Evolutionary conservation across 2,113 vertebrate genomes (phyloP).

Genomic region (Falcunculus frontatus): DNA sequence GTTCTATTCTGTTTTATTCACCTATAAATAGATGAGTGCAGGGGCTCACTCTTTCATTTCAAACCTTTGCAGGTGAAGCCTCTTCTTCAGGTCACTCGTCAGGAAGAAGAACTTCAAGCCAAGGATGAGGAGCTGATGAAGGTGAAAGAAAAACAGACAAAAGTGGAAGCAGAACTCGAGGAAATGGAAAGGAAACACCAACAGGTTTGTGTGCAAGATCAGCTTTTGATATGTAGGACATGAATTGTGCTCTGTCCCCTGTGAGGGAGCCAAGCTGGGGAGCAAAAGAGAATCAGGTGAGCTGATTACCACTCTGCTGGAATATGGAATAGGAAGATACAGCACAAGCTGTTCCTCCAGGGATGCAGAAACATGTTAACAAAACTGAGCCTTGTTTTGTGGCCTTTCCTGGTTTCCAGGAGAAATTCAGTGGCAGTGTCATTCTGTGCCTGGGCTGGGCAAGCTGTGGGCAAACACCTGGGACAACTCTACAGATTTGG

Average conservation of each 20-base stretch:
- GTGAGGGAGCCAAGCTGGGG: neutral
- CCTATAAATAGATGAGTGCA: neutral
- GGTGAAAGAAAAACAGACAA: constrained; percentile 93
- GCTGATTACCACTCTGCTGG: neutral
- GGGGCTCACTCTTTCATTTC: neutral
- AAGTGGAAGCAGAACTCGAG: constrained; percentile 91
- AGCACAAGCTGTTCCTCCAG: neutral
- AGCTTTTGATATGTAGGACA: neutral
- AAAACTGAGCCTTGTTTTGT: neutral
- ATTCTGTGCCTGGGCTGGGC: neutral
- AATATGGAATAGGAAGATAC: neutral
- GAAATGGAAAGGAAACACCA: constrained; percentile 97
- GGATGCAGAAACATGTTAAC: neutral
- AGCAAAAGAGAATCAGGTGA: neutral
- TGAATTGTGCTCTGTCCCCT: neutral
- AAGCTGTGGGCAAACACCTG: neutral
- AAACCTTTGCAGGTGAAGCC: constrained; percentile 86
- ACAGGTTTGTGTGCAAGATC: constrained; percentile 76
- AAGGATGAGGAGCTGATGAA: constrained; percentile 96
- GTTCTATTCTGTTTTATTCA: neutral
- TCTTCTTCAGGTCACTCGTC: constrained; percentile 95
- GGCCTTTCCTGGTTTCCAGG: neutral
- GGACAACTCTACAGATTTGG: accelerated
- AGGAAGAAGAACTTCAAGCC: constrained; percentile 95
- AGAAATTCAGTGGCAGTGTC: neutral